These are phyloP conservation scores for Brachycybe producta DNA, from an alignment of 2,888 invertebrate species.

Conservation along the genomic window DNA sequence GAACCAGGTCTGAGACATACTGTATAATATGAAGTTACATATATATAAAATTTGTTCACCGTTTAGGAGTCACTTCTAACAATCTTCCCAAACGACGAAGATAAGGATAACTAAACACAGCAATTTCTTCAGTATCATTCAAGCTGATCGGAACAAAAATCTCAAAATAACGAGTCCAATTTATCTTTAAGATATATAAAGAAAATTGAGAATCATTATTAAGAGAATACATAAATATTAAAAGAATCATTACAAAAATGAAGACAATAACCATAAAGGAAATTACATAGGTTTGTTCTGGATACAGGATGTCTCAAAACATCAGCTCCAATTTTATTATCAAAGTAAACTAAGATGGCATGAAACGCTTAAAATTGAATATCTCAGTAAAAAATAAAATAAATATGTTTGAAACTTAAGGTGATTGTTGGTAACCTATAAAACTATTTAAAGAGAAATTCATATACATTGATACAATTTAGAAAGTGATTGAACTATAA, in stretches of 20 bases:
- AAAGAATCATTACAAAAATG: background rate
- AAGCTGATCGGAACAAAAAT: constrained; percentile 25
- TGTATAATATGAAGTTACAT: constrained; percentile 1
- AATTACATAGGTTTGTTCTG: too few relatives aligned
- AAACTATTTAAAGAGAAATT: too few relatives aligned
- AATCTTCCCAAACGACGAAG: constrained; percentile 29
- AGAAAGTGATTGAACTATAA: too few relatives aligned
- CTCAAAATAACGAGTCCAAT: constrained; percentile 26
- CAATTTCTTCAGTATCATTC: constrained; percentile 31
- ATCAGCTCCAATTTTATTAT: too few relatives aligned
- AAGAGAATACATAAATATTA: background rate
- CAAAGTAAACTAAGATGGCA: too few relatives aligned
- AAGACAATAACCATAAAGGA: too few relatives aligned
- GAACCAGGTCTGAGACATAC: background rate
- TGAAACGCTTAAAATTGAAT: too few relatives aligned
- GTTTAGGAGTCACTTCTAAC: constrained; percentile 25
- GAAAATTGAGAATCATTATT: background rate
- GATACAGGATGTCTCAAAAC: too few relatives aligned
- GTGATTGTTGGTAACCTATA: too few relatives aligned
- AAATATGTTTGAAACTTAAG: too few relatives aligned
- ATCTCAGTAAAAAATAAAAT: too few relatives aligned
- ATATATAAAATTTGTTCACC: constrained; percentile 19
- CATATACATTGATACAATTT: too few relatives aligned
- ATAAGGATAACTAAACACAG: constrained; percentile 34
- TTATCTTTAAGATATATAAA: constrained; percentile 20